Conservation (phyloP, 1,140 invertebrate species). For the Drosophila bifasciata region DNA sequence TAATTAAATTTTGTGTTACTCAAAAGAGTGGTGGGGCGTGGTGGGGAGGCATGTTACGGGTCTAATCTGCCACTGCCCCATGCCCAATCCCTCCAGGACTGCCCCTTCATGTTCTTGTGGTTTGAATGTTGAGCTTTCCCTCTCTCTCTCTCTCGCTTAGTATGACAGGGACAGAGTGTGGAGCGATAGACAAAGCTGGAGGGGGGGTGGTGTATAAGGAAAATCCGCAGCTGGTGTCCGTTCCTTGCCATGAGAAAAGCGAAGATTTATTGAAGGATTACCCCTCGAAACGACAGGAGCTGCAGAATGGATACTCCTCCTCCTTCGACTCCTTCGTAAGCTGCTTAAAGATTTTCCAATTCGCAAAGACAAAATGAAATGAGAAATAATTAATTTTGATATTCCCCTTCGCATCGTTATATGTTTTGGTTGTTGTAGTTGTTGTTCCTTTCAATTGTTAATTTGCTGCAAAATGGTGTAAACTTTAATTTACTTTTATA, state of each 20-base stretch:
- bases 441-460: slow-evolving; percentile 29
- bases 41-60: not conserved
- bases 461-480: slow-evolving; percentile 15
- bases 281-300: slow-evolving; percentile 46
- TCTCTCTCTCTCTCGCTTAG: not conserved
- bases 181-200: slow-evolving; percentile 44
- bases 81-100: not conserved
- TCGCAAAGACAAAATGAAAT: slow-evolving; percentile 45
- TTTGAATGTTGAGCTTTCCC: slow-evolving; percentile 40
- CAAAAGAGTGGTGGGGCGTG: slow-evolving; percentile 12
- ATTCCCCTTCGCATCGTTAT: slow-evolving; percentile 8
- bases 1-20: slow-evolving; percentile 64
- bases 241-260: slow-evolving; percentile 23
- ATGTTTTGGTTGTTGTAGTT: too few relatives aligned
- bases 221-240: slow-evolving; percentile 55
- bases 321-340: slow-evolving; percentile 32
- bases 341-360: slow-evolving; percentile 70
- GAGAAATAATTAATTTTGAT: slow-evolving; percentile 44
- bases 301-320: not conserved
- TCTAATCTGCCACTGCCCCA: slow-evolving; percentile 1
- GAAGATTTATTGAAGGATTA: slow-evolving; percentile 61
- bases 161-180: slow-evolving; percentile 29
- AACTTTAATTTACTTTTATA: slow-evolving; percentile 48
- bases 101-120: slow-evolving; percentile 32
- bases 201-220: slow-evolving; percentile 4